These are phyloP conservation scores for Heterocephalus glaber DNA, from an alignment of 2,113 vertebrate genomes.

Conservation along the genomic window DNA sequence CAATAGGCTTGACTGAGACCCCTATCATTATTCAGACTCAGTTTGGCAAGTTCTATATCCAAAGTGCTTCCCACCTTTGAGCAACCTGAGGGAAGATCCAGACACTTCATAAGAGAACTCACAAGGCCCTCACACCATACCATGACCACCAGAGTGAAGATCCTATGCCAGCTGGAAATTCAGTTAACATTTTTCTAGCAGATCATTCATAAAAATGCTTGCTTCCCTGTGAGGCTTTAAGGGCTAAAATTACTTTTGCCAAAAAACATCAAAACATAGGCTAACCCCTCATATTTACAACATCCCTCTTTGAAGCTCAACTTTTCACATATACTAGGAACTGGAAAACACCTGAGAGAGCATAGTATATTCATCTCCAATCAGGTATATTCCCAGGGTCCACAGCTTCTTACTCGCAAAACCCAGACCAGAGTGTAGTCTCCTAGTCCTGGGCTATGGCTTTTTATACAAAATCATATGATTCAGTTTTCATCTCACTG, in stretches of 20 bases:
- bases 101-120: not conserved
- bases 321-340: not conserved
- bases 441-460: not conserved
- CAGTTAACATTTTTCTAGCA: not conserved
- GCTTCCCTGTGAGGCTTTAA: conserved; percentile 11
- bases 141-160: not conserved
- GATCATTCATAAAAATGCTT: not conserved
- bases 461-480: not conserved
- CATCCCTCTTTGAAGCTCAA: not conserved
- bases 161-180: not conserved
- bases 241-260: not conserved
- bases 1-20: not conserved
- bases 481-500: not conserved
- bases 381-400: not conserved
- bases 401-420: not conserved
- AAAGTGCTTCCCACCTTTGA: not conserved
- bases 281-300: not conserved
- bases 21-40: not conserved
- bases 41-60: not conserved
- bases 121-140: not conserved
- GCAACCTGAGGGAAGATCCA: not conserved
- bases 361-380: not conserved
- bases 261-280: not conserved
- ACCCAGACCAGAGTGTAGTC: not conserved
- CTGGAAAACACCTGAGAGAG: not conserved